Percentiles rank a stretch among this genome's conserved stretches.
Evolutionary conservation across 2,888 invertebrate genomes (phyloP).

Genomic region (Cheilosia urbana): DNA sequence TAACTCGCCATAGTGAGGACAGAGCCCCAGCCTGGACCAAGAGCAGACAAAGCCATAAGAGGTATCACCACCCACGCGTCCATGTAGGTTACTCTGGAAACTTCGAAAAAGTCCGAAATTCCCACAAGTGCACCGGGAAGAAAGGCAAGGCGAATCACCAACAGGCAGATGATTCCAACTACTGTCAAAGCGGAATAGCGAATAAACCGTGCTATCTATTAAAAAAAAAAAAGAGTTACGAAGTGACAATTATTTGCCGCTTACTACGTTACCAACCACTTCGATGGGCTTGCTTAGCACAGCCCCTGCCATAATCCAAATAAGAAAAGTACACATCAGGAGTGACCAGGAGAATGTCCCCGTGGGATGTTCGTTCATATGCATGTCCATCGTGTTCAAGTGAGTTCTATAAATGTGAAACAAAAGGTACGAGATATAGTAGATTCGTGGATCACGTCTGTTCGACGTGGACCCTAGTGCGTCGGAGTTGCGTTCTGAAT

Average conservation of each 20-base stretch:
- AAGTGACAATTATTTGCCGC: too few relatives aligned
- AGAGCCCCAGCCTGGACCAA: slow-evolving; percentile 94
- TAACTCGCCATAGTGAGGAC: slow-evolving; percentile 93
- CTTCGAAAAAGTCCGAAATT: slow-evolving; percentile 58
- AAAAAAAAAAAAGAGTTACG: background rate
- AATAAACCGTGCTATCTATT: slow-evolving; percentile 79
- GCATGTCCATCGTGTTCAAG: slow-evolving; percentile 52
- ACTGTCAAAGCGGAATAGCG: slow-evolving; percentile 77
- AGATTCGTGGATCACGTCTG: background rate
- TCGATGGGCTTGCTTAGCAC: slow-evolving; percentile 78
- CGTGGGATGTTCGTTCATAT: slow-evolving; percentile 19
- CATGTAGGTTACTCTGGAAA: slow-evolving; percentile 22
- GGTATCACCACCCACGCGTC: slow-evolving; percentile 66
- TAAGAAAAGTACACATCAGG: slow-evolving; percentile 70
- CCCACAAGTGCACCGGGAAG: slow-evolving; percentile 77
- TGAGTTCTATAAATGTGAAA: slow-evolving; percentile 46
- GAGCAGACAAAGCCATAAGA: slow-evolving; percentile 87
- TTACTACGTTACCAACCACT: slow-evolving; percentile 47
- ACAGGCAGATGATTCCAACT: slow-evolving; percentile 76
- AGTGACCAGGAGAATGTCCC: slow-evolving; percentile 79
- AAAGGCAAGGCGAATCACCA: slow-evolving; percentile 78
- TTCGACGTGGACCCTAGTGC: too few relatives aligned
- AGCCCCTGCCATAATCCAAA: slow-evolving; percentile 78
- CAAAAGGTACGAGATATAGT: background rate
- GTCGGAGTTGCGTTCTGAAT: too few relatives aligned